Conservation (phyloP, 2,888 invertebrate species). For the Exephanes ischioxanthus region DNA sequence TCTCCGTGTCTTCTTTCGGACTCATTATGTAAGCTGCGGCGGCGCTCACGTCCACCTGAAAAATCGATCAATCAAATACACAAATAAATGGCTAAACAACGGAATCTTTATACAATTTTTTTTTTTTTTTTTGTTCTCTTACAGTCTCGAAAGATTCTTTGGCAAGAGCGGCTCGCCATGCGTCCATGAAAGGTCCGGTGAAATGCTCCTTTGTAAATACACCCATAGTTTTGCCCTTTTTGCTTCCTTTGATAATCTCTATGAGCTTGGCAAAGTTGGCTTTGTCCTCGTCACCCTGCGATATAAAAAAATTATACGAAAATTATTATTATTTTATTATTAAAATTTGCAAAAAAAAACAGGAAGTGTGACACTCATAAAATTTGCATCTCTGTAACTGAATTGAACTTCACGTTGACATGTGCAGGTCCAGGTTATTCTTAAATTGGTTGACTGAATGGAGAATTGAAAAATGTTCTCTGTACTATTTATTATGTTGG, state of each 20-base stretch:
- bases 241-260: constrained; percentile 93
- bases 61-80: constrained; percentile 24
- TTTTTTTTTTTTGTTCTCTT: constrained; percentile 65
- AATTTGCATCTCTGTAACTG: too few relatives aligned
- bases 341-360: constrained; percentile 53
- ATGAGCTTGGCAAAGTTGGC: constrained; percentile 90
- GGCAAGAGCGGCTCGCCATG: constrained; percentile 93
- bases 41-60: constrained; percentile 92
- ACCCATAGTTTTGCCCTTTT: constrained; percentile 95
- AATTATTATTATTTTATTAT: constrained; percentile 6
- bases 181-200: constrained; percentile 96
- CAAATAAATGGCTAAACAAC: constrained; percentile 15
- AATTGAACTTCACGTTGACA: too few relatives aligned
- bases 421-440: too few relatives aligned
- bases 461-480: too few relatives aligned
- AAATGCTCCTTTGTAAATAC: constrained; percentile 97
- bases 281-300: constrained; percentile 95
- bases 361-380: not conserved
- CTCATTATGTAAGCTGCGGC: constrained; percentile 95
- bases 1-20: constrained; percentile 97
- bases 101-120: too few relatives aligned
- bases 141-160: constrained; percentile 92
- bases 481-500: too few relatives aligned
- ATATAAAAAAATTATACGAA: constrained; percentile 7
- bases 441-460: too few relatives aligned